Evolutionary conservation across 2,888 invertebrate genomes (phyloP).

Genomic region (Agrotis exclamationis): DNA sequence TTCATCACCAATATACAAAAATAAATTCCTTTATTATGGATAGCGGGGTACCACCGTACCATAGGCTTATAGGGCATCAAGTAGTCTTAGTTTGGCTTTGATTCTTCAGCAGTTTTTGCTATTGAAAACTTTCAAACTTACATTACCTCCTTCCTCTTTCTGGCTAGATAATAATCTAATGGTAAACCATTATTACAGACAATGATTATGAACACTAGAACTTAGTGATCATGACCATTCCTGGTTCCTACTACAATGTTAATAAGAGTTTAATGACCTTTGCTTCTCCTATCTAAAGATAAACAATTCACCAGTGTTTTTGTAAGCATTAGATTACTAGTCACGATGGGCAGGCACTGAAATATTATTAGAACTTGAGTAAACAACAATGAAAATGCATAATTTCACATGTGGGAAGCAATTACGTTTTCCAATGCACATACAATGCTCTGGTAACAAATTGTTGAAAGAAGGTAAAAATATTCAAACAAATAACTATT

Average conservation of each 20-base stretch:
- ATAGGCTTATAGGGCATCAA: too few relatives aligned
- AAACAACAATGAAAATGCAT: conserved; percentile 57
- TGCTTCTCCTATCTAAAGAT: conserved; percentile 12
- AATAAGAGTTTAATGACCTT: conserved; percentile 38
- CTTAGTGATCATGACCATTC: too few relatives aligned
- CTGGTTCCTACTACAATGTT: conserved; percentile 1
- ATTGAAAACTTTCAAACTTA: conserved; percentile 10
- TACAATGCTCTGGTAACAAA: conserved; percentile 5
- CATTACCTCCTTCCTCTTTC: not conserved
- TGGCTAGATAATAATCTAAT: too few relatives aligned
- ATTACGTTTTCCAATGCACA: not conserved
- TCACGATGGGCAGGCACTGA: not conserved
- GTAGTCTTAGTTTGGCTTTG: too few relatives aligned
- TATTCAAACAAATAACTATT: not conserved
- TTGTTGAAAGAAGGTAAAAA: not conserved
- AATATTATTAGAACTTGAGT: conserved; percentile 19
- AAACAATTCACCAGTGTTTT: conserved; percentile 22
- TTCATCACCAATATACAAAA: too few relatives aligned
- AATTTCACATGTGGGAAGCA: conserved; percentile 27
- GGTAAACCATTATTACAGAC: not conserved
- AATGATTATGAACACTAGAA: not conserved
- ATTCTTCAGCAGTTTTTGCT: conserved; percentile 4
- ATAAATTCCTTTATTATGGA: too few relatives aligned
- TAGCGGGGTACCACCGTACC: too few relatives aligned
- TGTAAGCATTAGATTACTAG: conserved; percentile 4